Conservation (phyloP, 2,113 vertebrate species). For the Calidris pygmaea region DNA sequence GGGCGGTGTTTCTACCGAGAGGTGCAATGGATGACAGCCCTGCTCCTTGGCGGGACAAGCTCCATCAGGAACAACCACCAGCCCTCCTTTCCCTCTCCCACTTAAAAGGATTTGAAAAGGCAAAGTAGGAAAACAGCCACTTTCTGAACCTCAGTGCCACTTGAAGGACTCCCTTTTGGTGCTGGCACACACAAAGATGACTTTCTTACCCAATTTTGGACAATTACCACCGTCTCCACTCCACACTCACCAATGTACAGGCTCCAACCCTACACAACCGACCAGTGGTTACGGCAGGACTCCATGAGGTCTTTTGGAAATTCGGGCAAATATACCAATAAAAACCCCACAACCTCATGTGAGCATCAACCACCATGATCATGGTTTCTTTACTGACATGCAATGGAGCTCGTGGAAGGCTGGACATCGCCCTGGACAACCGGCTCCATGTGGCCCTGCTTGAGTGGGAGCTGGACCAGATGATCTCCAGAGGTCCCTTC, state of each 20-base stretch:
- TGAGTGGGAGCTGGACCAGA: not conserved
- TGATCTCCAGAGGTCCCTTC: not conserved
- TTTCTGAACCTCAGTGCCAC: not conserved
- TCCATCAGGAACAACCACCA: not conserved
- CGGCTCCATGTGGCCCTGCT: not conserved
- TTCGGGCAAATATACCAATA: not conserved
- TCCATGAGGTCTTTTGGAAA: not conserved
- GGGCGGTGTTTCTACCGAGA: not conserved
- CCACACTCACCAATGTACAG: accelerated
- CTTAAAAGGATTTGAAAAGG: not conserved
- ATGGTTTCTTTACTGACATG: not conserved
- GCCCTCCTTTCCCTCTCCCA: not conserved
- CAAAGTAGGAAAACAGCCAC: not conserved
- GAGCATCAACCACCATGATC: not conserved
- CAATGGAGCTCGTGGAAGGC: not conserved
- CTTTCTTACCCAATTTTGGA: not conserved
- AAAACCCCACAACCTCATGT: not conserved
- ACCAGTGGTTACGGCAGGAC: not conserved
- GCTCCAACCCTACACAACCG: not conserved
- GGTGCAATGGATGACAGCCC: not conserved
- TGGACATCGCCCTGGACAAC: not conserved
- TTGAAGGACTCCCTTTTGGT: not conserved
- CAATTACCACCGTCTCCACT: not conserved
- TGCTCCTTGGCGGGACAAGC: not conserved
- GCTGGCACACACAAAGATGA: not conserved